These are phyloP conservation scores for Brachionus manjavacas DNA, from an alignment of 1,140 invertebrate species.

Conservation along the genomic window DNA sequence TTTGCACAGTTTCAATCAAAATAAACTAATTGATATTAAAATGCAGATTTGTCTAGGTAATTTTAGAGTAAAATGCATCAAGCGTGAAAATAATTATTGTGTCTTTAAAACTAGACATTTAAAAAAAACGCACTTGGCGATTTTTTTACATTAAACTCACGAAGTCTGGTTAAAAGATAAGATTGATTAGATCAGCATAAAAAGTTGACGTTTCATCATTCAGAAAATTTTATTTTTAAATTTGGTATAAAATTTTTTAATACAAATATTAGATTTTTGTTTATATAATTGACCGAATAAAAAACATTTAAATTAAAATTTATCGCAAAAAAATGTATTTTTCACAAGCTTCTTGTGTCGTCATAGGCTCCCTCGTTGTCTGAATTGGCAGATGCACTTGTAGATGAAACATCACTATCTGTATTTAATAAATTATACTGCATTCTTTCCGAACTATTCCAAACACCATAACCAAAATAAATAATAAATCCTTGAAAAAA, in stretches of 20 bases:
- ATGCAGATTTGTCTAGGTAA: background rate
- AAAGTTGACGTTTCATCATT: background rate
- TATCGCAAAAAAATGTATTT: background rate
- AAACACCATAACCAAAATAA: slow-evolving; percentile 81
- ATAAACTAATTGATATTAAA: background rate
- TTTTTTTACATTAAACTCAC: background rate
- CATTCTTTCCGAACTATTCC: slow-evolving; percentile 76
- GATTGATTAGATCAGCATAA: background rate
- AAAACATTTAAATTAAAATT: background rate
- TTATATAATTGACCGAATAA: background rate
- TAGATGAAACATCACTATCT: background rate
- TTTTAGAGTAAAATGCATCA: background rate
- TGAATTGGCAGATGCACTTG: slow-evolving; percentile 50
- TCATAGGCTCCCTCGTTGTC: slow-evolving; percentile 28
- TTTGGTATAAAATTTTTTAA: background rate
- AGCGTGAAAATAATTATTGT: background rate
- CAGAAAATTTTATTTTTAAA: background rate
- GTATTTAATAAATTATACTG: slow-evolving; percentile 29
- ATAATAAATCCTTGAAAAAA: slow-evolving; percentile 67
- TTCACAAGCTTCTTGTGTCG: background rate
- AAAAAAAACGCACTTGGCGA: background rate
- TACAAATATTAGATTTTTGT: background rate
- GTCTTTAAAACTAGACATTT: background rate
- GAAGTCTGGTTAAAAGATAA: background rate
- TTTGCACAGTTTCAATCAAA: background rate